Conservation (phyloP, 2,113 vertebrate genomes). For the Scortum barcoo region DNA sequence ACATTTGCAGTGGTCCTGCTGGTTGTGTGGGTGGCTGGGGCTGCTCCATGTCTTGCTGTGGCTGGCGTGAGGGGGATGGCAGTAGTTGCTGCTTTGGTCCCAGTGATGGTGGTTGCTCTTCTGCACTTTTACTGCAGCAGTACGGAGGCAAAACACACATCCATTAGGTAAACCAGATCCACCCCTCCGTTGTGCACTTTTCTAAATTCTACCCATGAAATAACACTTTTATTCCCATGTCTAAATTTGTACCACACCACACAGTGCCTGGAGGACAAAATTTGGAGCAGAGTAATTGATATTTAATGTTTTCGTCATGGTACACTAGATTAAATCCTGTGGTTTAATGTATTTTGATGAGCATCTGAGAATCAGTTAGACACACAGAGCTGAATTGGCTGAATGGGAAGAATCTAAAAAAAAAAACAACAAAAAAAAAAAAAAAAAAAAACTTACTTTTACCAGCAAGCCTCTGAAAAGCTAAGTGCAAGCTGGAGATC, state of each 20-base stretch:
- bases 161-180: slow-evolving; percentile 14
- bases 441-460: slow-evolving; percentile 84
- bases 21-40: slow-evolving; percentile 83
- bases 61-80: slow-evolving; percentile 89
- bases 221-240: slow-evolving; percentile 30
- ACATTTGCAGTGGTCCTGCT: slow-evolving; percentile 94
- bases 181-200: not conserved
- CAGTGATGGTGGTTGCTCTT: slow-evolving; percentile 93
- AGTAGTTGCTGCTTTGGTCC: slow-evolving; percentile 92
- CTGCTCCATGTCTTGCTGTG: slow-evolving; percentile 91
- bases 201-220: slow-evolving; percentile 56
- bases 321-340: slow-evolving; percentile 60
- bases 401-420: not conserved
- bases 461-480: slow-evolving; percentile 74
- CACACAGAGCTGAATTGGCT: slow-evolving; percentile 16
- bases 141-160: slow-evolving; percentile 46
- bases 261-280: slow-evolving; percentile 52
- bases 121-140: slow-evolving; percentile 92
- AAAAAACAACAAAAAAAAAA: no score
- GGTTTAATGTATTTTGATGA: slow-evolving; percentile 64
- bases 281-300: slow-evolving; percentile 71
- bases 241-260: slow-evolving; percentile 61
- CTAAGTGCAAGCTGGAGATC: slow-evolving; percentile 71
- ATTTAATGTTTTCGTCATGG: slow-evolving; percentile 73
- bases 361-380: slow-evolving; percentile 47